phyloP scores from a whole-genome alignment of 2,797 vertebrate genomes.

The Siniperca undulata region DNA sequence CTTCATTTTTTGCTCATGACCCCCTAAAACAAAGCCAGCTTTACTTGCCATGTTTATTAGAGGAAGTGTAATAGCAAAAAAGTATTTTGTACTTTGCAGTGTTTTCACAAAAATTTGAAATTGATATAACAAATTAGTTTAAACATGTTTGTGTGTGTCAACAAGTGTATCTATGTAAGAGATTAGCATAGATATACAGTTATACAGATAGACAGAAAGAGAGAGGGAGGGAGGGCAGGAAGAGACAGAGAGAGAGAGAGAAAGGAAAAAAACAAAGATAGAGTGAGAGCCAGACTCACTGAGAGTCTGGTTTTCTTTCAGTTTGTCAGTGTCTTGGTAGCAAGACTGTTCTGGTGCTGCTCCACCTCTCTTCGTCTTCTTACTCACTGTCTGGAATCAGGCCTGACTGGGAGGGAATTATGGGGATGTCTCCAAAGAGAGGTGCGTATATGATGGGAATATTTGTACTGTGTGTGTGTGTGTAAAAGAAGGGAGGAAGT shows the following conservation, averaged over 20 bases:
- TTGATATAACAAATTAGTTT: background rate
- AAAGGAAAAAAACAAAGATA: slow-evolving; percentile 34
- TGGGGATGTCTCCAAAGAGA: slow-evolving; percentile 77
- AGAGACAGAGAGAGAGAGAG: slow-evolving; percentile 16
- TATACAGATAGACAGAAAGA: slow-evolving; percentile 22
- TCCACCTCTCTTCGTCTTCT: slow-evolving; percentile 51
- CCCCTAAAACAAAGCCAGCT: background rate
- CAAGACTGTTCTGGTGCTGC: slow-evolving; percentile 59
- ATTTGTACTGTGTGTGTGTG: slow-evolving; percentile 16
- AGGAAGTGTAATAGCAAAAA: background rate
- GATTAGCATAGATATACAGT: slow-evolving; percentile 35
- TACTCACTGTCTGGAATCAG: slow-evolving; percentile 66
- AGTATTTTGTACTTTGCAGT: background rate
- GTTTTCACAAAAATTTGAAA: background rate
- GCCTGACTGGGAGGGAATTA: slow-evolving; percentile 64
- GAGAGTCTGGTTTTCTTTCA: slow-evolving; percentile 73
- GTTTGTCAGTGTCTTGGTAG: slow-evolving; percentile 65
- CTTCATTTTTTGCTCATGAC: slow-evolving; percentile 1
- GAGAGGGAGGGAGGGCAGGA: background rate
- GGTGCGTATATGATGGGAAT: slow-evolving; percentile 64
- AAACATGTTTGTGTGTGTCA: slow-evolving; percentile 15
- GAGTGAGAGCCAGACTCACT: slow-evolving; percentile 57
- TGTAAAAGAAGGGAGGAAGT: slow-evolving; percentile 15
- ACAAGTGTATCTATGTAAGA: slow-evolving; percentile 31
- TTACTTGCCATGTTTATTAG: background rate